A percentile compares a stretch with the other conserved stretches of the same genome.
phyloP scores from a whole-genome alignment of 2,113 vertebrate species.

The Emydocephalus ijimae region DNA sequence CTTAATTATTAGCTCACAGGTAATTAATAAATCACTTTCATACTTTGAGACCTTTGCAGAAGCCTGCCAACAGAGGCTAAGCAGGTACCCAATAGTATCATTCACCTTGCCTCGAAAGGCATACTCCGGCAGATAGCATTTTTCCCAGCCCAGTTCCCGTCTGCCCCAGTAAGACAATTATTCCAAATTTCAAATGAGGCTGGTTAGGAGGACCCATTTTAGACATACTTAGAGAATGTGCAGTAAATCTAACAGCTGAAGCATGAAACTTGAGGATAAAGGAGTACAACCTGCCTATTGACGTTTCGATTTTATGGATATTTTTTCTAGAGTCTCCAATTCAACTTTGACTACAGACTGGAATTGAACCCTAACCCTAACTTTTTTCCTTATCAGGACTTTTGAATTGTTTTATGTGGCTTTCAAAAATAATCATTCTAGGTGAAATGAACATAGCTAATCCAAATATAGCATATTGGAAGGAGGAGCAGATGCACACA shows the following conservation, averaged over 20 bases:
- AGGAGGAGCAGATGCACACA: not conserved
- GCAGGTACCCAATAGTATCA: not conserved
- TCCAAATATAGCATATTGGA: not conserved
- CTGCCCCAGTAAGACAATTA: not conserved
- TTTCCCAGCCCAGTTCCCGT: not conserved
- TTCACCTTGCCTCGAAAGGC: not conserved
- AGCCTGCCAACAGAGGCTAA: not conserved
- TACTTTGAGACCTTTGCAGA: not conserved
- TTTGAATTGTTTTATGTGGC: too few species aligned
- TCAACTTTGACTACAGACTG: not conserved
- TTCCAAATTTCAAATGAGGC: not conserved
- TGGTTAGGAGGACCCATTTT: not conserved
- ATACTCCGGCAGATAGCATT: not conserved
- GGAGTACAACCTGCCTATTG: not conserved
- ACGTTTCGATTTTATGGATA: not conserved
- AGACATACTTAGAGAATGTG: not conserved
- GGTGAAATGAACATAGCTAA: not conserved
- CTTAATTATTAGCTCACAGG: constrained; percentile 16
- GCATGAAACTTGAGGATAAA: not conserved
- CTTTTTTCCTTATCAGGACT: not conserved
- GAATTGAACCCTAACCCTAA: not conserved
- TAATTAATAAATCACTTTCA: not conserved
- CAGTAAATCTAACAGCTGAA: not conserved
- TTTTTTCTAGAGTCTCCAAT: not conserved
- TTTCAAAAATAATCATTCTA: not conserved